These are phyloP conservation scores for Acomys russatus DNA, from an alignment of 2,797 vertebrate species.

Conservation along the genomic window DNA sequence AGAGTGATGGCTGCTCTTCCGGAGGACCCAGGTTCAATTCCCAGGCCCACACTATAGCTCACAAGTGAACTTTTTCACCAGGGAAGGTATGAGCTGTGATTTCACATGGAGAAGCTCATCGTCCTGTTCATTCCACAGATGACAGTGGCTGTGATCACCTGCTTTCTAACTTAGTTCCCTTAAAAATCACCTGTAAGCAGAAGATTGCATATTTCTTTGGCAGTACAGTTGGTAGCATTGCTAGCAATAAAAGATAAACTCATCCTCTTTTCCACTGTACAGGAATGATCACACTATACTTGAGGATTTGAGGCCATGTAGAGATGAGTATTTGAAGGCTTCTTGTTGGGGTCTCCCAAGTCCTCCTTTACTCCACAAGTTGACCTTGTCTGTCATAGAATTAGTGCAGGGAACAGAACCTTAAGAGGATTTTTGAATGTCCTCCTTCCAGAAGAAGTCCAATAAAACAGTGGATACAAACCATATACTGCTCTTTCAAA, in stretches of 20 bases:
- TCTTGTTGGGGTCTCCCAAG: neutral
- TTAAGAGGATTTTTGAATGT: neutral
- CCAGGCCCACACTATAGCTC: neutral
- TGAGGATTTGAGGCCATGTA: neutral
- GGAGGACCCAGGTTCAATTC: neutral
- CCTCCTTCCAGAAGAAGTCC: neutral
- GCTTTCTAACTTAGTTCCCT: neutral
- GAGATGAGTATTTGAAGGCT: neutral
- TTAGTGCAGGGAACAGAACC: neutral
- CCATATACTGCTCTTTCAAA: neutral
- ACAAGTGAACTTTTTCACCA: neutral
- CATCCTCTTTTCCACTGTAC: neutral
- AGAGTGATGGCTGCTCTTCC: neutral
- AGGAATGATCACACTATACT: neutral
- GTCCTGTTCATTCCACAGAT: no score
- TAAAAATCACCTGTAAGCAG: neutral
- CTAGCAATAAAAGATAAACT: neutral
- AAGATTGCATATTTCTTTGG: neutral
- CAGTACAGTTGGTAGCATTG: neutral
- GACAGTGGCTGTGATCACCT: no score
- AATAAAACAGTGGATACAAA: neutral
- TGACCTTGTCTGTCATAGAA: neutral
- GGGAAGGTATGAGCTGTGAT: neutral
- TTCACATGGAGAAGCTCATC: neutral
- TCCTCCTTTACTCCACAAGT: neutral